Percentiles rank a stretch among this genome's conserved stretches.
These are phyloP conservation scores for Limnothrissa miodon DNA, from an alignment of 2,113 vertebrate genomes.

Conservation along the genomic window DNA sequence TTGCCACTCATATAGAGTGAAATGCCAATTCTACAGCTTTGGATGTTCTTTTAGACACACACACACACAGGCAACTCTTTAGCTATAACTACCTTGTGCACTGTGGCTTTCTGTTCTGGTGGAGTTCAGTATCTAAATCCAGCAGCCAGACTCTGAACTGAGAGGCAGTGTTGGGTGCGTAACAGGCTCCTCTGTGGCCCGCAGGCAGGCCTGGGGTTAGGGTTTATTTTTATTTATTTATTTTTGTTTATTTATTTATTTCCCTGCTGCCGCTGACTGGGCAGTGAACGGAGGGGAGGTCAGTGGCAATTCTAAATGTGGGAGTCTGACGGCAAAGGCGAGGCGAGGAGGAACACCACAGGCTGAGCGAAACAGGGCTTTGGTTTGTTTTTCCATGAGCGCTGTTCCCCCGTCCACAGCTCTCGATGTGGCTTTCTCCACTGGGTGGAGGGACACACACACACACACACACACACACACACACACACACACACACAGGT, in stretches of 20 bases:
- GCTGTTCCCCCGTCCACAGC: neutral
- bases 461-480: neutral
- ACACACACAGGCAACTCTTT: neutral
- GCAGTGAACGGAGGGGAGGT: neutral
- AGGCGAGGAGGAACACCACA: neutral
- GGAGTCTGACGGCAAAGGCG: neutral
- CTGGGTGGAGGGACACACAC: neutral
- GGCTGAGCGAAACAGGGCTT: neutral
- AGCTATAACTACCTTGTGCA: neutral
- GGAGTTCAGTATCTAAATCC: slow-evolving; percentile 41
- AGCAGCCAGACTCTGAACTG: slow-evolving; percentile 34
- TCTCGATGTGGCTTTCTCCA: neutral
- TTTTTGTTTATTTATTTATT: neutral
- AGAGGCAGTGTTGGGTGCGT: neutral
- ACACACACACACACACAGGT: neutral
- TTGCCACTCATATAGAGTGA: no score
- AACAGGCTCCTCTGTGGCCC: slow-evolving; percentile 38
- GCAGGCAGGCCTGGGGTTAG: slow-evolving; percentile 48
- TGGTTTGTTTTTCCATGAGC: neutral
- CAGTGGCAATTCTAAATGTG: neutral
- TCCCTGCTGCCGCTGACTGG: neutral
- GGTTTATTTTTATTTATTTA: no score
- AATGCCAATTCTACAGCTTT: no score
- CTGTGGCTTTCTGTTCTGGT: slow-evolving; percentile 55
- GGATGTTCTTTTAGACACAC: no score